Conservation (phyloP, 2,797 vertebrate species). For the Diplodus sargus region DNA sequence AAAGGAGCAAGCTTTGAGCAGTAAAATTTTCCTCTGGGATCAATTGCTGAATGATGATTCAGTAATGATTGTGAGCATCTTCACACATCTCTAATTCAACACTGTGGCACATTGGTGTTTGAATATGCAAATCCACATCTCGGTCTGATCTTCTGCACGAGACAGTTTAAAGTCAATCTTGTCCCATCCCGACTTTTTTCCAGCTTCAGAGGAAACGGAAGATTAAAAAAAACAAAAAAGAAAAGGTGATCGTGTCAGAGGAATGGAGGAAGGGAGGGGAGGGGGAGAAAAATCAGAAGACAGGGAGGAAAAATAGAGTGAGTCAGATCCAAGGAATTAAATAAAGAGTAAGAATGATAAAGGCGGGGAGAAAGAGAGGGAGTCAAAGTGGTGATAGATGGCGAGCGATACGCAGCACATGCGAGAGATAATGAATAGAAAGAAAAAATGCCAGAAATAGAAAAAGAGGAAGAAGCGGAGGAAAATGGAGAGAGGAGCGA, state of each 20-base stretch:
- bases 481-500: conserved; percentile 57
- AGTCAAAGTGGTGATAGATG: conserved; percentile 51
- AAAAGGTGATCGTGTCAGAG: conserved; percentile 42
- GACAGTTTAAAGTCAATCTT: conserved; percentile 50
- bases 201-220: conserved; percentile 57
- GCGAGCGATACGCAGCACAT: conserved; percentile 47
- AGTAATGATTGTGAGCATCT: conserved; percentile 9
- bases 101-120: conserved; percentile 16
- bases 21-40: too few relatives aligned
- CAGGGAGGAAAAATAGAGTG: conserved; percentile 44
- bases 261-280: conserved; percentile 8
- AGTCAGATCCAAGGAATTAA: conserved; percentile 62
- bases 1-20: too few relatives aligned
- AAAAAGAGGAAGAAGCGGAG: conserved; percentile 52
- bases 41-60: conserved; percentile 22
- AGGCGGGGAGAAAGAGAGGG: conserved; percentile 43
- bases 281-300: conserved; percentile 2
- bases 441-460: conserved; percentile 68
- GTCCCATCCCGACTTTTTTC: conserved; percentile 44
- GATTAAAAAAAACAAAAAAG: conserved; percentile 16
- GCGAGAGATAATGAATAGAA: conserved; percentile 70
- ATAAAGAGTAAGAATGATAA: conserved; percentile 61
- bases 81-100: conserved; percentile 17
- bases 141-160: conserved; percentile 48
- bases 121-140: conserved; percentile 55